Percentiles rank a stretch among this genome's conserved stretches.
phyloP scores from a whole-genome alignment of 2,888 invertebrate genomes.

The Eilema depressum region DNA sequence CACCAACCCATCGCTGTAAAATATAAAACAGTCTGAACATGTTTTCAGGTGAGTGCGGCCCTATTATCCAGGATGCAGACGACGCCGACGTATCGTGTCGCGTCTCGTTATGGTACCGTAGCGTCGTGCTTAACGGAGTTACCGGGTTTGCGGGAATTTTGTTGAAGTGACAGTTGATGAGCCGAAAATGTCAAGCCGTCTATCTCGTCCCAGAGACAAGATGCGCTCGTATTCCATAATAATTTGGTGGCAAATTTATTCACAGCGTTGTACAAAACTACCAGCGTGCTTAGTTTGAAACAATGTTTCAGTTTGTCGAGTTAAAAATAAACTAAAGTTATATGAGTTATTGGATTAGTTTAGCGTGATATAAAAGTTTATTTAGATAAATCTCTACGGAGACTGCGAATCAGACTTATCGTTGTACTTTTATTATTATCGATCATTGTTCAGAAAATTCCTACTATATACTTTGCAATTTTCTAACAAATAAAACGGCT shows the following conservation, averaged over 20 bases:
- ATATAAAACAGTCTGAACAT: constrained; percentile 70
- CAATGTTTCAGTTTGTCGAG: constrained; percentile 11
- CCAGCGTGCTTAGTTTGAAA: constrained; percentile 4
- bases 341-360: constrained; percentile 19
- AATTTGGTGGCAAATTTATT: constrained; percentile 6
- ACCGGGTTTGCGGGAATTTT: constrained; percentile 56
- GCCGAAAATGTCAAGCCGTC: constrained; percentile 47
- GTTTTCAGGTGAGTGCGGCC: constrained; percentile 54
- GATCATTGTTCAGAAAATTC: constrained; percentile 33
- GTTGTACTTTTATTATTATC: constrained; percentile 10
- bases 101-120: constrained; percentile 57
- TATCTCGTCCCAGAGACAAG: constrained; percentile 22
- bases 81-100: constrained; percentile 55
- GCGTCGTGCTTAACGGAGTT: constrained; percentile 48
- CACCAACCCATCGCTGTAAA: constrained; percentile 70
- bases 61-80: constrained; percentile 63
- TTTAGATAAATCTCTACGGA: background rate
- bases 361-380: constrained; percentile 7
- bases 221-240: constrained; percentile 17
- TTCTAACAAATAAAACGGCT: constrained; percentile 48
- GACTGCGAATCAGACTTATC: background rate
- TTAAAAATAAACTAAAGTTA: constrained; percentile 17
- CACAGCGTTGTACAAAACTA: constrained; percentile 2
- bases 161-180: constrained; percentile 66
- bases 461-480: constrained; percentile 40